A percentile compares a stretch with the other conserved stretches of the same genome.
These are phyloP conservation scores for Andrena bucephala DNA, from an alignment of 2,888 invertebrate genomes.

Conservation along the genomic window DNA sequence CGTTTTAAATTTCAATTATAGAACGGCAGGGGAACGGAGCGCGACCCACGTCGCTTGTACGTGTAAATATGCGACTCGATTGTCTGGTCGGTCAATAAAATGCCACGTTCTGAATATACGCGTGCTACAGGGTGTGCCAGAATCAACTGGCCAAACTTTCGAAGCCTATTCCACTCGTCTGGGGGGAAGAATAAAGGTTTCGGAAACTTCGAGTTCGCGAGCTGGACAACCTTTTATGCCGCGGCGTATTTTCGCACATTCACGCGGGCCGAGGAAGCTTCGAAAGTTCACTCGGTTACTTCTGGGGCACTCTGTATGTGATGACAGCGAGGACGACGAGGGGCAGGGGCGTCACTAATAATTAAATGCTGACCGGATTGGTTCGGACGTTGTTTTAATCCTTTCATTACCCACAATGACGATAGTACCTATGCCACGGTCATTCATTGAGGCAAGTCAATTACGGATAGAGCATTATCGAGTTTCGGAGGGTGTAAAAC, in stretches of 20 bases:
- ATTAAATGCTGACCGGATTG: constrained; percentile 71
- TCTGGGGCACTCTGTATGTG: not conserved
- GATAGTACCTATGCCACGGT: constrained; percentile 59
- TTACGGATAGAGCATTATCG: constrained; percentile 74
- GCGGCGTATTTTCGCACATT: too few species aligned
- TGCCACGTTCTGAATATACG: constrained; percentile 47
- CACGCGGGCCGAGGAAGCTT: not conserved
- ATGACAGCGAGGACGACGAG: constrained; percentile 28
- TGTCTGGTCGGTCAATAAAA: constrained; percentile 70
- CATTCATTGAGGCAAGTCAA: constrained; percentile 73
- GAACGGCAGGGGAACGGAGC: constrained; percentile 33
- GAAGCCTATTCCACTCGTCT: too few species aligned
- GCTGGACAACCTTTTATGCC: too few species aligned
- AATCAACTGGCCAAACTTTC: not conserved
- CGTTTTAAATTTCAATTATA: constrained; percentile 70
- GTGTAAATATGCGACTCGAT: constrained; percentile 68
- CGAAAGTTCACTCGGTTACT: not conserved
- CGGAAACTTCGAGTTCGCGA: too few species aligned
- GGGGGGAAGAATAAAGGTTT: too few species aligned
- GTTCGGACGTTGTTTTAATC: constrained; percentile 72
- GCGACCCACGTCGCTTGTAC: constrained; percentile 39
- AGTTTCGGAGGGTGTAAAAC: constrained; percentile 72
- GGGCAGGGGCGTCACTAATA: constrained; percentile 63
- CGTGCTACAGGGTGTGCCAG: not conserved
- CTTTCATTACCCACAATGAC: constrained; percentile 75